Evolutionary conservation across 2,888 invertebrate species (phyloP).

Genomic region (Caenorhabditis sp.): DNA sequence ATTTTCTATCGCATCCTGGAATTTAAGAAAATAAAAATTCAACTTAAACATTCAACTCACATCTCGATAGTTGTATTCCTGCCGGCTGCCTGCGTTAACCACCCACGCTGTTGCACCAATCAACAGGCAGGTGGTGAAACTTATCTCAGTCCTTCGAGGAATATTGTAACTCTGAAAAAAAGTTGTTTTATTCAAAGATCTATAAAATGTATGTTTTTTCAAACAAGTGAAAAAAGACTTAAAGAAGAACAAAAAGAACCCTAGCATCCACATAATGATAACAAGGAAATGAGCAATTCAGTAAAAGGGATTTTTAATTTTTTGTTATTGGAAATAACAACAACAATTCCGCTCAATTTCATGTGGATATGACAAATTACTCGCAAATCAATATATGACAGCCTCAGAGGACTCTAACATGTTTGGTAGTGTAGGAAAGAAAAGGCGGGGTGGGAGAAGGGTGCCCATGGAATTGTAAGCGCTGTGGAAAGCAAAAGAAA

Average conservation of each 20-base stretch:
- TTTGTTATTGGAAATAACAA: no score
- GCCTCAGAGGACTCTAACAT: conserved; percentile 17
- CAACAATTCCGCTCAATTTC: no score
- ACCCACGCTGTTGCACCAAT: conserved; percentile 64
- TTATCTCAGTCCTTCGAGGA: conserved; percentile 53
- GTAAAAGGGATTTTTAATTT: no score
- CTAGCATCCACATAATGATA: no score
- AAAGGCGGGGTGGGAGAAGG: neutral
- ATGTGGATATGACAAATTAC: no score
- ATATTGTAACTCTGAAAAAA: conserved; percentile 63
- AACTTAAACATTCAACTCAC: conserved; percentile 29
- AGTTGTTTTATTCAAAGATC: no score
- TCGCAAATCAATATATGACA: neutral
- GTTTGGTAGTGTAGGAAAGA: conserved; percentile 11
- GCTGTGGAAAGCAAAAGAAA: conserved; percentile 30
- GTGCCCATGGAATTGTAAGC: conserved; percentile 46
- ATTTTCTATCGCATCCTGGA: conserved; percentile 57
- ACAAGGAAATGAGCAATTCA: no score
- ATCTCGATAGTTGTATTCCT: conserved; percentile 59
- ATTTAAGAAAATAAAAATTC: neutral
- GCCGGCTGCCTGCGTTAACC: conserved; percentile 56
- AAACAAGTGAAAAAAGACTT: no score
- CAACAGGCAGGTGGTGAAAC: conserved; percentile 66
- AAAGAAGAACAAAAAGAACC: no score
- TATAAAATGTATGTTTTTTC: no score